These are phyloP conservation scores for Enchytraeus crypticus DNA, from an alignment of 2,888 invertebrate species.

Conservation along the genomic window DNA sequence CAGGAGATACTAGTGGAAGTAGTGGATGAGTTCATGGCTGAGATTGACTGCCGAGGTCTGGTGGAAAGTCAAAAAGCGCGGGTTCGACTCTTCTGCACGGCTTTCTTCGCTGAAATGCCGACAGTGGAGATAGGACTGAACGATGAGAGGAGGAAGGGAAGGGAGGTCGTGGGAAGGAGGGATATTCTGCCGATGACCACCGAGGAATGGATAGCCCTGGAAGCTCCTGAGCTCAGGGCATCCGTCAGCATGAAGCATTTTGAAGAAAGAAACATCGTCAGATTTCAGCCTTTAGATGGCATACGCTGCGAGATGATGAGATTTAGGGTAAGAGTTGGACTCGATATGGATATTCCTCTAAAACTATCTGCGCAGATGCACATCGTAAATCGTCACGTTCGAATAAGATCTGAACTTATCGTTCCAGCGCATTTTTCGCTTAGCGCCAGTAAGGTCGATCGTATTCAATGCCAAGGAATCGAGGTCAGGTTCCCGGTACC, in stretches of 20 bases:
- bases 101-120: conserved; percentile 1
- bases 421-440: conserved; percentile 1
- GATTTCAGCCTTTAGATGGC: background rate
- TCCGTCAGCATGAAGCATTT: background rate
- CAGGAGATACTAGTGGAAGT: conserved; percentile 7
- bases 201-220: conserved; percentile 3
- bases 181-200: background rate
- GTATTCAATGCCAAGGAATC: conserved; percentile 2
- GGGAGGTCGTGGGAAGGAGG: background rate
- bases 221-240: background rate
- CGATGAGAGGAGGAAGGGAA: background rate
- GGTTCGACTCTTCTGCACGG: conserved; percentile 2
- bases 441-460: background rate
- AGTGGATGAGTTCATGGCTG: conserved; percentile 8
- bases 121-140: conserved; percentile 5
- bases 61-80: conserved; percentile 1
- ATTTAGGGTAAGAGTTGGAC: background rate
- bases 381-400: conserved; percentile 1
- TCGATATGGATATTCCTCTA: background rate
- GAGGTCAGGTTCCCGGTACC: background rate
- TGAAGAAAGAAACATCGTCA: background rate
- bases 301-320: conserved; percentile 1
- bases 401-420: background rate
- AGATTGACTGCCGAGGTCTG: conserved; percentile 1
- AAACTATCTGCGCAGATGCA: background rate